phyloP scores from a whole-genome alignment of 2,888 invertebrate species.

The Nudaria mundana region DNA sequence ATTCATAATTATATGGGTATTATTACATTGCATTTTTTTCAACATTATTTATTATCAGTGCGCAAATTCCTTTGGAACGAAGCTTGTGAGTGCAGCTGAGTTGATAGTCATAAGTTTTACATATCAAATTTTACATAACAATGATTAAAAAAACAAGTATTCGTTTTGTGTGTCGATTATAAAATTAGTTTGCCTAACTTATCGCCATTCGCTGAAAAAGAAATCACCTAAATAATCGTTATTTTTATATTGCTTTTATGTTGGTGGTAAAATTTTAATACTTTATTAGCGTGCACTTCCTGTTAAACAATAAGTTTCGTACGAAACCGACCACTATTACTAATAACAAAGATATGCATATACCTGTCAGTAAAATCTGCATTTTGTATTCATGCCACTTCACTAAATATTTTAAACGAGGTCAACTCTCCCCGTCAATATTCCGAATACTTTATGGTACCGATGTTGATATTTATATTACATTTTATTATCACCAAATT shows the following conservation, averaged over 20 bases:
- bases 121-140: background rate
- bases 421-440: slow-evolving; percentile 22
- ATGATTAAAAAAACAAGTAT: background rate
- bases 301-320: too few species aligned
- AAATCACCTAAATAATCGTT: too few species aligned
- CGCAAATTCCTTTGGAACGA: slow-evolving; percentile 42
- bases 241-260: too few species aligned
- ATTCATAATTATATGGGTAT: too few species aligned
- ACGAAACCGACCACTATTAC: background rate
- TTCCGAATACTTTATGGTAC: slow-evolving; percentile 14
- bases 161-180: background rate
- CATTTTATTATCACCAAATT: slow-evolving; percentile 17
- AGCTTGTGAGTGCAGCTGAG: slow-evolving; percentile 43
- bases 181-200: background rate
- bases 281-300: too few species aligned
- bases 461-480: slow-evolving; percentile 18
- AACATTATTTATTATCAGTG: slow-evolving; percentile 49
- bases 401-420: slow-evolving; percentile 24
- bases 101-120: slow-evolving; percentile 5
- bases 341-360: slow-evolving; percentile 10
- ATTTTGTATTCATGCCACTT: slow-evolving; percentile 16
- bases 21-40: too few species aligned
- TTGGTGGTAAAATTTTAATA: too few species aligned
- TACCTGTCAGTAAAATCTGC: slow-evolving; percentile 21
- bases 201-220: too few species aligned